Percentiles rank a stretch among this genome's conserved stretches.
Evolutionary conservation across 2,797 vertebrate genomes (phyloP).

Genomic region (Aselliscus stoliczkanus): DNA sequence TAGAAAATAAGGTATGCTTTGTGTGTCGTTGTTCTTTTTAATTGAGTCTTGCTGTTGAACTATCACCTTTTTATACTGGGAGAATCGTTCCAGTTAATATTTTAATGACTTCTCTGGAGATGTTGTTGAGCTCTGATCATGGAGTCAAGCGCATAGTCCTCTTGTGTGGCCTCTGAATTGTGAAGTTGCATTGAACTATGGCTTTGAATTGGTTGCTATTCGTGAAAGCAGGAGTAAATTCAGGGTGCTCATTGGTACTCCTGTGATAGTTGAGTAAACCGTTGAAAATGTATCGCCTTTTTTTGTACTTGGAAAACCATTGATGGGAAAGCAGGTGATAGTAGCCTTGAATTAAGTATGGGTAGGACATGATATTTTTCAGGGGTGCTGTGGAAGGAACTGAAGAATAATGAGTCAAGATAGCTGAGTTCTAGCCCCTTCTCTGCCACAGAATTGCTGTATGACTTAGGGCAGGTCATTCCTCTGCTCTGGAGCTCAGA

Average conservation of each 20-base stretch:
- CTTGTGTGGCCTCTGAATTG: neutral
- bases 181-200: neutral
- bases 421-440: neutral
- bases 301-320: neutral
- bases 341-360: neutral
- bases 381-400: neutral
- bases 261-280: conserved; percentile 20
- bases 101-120: neutral
- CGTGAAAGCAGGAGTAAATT: conserved; percentile 4
- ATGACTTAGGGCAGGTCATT: neutral
- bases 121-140: neutral
- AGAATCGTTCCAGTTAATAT: neutral
- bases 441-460: neutral
- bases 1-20: neutral
- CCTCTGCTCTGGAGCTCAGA: neutral
- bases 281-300: neutral
- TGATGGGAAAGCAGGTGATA: neutral
- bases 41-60: neutral
- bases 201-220: conserved; percentile 9
- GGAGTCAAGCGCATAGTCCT: neutral
- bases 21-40: neutral
- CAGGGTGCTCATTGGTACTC: neutral
- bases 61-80: neutral
- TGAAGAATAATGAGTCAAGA: neutral
- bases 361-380: neutral